phyloP scores from a whole-genome alignment of 2,113 vertebrate genomes.

The Fregata magnificens region DNA sequence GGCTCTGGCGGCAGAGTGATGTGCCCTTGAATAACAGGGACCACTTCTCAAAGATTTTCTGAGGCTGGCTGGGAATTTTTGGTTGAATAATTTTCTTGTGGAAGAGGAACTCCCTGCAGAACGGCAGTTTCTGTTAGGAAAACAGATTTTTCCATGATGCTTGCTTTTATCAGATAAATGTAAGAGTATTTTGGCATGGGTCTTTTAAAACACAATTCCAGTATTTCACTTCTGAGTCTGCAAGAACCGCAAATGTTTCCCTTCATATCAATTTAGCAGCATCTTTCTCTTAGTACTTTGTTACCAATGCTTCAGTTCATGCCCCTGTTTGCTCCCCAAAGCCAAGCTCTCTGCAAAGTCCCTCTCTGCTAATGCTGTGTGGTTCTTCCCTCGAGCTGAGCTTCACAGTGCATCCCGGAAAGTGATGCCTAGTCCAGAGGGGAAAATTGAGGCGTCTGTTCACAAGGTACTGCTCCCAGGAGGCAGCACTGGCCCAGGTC shows the following conservation, averaged over 20 bases:
- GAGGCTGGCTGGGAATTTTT: background rate
- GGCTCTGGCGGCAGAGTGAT: background rate
- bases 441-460: fast-evolving
- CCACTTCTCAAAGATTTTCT: background rate
- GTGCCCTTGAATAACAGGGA: background rate
- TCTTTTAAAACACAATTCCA: background rate
- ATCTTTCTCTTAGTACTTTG: background rate
- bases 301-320: background rate
- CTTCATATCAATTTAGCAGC: background rate
- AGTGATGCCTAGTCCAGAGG: fast-evolving
- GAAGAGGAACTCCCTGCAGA: background rate
- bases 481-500: background rate
- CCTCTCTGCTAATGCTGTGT: background rate
- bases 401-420: fast-evolving
- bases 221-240: background rate
- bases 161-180: background rate
- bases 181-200: background rate
- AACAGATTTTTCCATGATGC: background rate
- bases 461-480: fast-evolving
- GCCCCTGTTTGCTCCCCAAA: background rate
- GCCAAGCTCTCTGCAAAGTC: background rate
- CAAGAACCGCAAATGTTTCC: background rate
- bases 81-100: background rate
- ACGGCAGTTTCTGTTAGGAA: background rate
- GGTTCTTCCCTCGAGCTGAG: background rate